Percentiles rank a stretch among this genome's conserved stretches.
These are phyloP conservation scores for Solea senegalensis DNA, from an alignment of 2,113 vertebrate genomes.

Conservation along the genomic window DNA sequence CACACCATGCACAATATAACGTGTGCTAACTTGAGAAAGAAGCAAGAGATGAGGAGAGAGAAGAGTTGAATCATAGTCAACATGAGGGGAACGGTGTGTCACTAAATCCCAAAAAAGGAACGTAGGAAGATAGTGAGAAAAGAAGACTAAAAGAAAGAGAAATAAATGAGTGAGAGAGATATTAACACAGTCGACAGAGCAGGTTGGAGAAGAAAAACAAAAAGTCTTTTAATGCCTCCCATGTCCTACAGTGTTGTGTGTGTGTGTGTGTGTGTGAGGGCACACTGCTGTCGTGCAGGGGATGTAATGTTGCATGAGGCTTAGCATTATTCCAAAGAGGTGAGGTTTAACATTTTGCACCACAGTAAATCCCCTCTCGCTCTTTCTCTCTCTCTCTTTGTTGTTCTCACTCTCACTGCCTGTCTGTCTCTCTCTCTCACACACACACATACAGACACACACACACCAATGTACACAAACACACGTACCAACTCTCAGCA, in stretches of 20 bases:
- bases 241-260: neutral
- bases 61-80: neutral
- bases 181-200: neutral
- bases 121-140: neutral
- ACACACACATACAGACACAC: slow-evolving; percentile 4
- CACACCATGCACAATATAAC: neutral
- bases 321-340: slow-evolving; percentile 43
- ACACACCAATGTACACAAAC: slow-evolving; percentile 10
- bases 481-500: slow-evolving; percentile 29
- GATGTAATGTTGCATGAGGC: slow-evolving; percentile 38
- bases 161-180: neutral
- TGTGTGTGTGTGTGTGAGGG: neutral
- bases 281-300: slow-evolving; percentile 1
- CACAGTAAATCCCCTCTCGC: slow-evolving; percentile 20
- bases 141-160: neutral
- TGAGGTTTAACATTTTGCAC: slow-evolving; percentile 35
- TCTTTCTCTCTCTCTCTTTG: neutral
- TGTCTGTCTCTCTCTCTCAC: neutral
- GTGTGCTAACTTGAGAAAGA: slow-evolving; percentile 20
- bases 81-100: neutral
- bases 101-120: neutral
- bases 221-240: slow-evolving; percentile 7
- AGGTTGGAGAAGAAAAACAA: slow-evolving; percentile 1
- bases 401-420: neutral
- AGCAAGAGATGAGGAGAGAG: neutral